A percentile compares a stretch with the other conserved stretches of the same genome.
Evolutionary conservation across 1,140 invertebrate species (phyloP).

Genomic region (Conus ventricosus): DNA sequence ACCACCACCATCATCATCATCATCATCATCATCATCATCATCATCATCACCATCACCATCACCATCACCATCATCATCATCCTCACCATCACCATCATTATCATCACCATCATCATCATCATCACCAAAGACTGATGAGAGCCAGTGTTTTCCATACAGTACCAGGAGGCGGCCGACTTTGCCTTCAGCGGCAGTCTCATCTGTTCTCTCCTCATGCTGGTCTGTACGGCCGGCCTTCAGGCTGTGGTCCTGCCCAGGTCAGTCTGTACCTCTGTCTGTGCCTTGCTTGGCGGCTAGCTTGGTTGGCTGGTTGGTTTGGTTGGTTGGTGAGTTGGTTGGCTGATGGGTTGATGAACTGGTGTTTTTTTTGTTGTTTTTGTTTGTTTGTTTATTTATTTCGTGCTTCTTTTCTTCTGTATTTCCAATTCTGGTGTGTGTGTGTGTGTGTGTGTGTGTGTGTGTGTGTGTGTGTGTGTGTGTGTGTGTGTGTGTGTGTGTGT

Average conservation of each 20-base stretch:
- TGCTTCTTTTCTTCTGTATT: no score
- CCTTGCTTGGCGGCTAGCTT: no score
- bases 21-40: no score
- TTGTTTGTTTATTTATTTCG: no score
- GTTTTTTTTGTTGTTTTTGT: no score
- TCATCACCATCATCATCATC: constrained; percentile 32
- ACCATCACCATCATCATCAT: constrained; percentile 14
- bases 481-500: neutral
- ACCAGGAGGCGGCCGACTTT: constrained; percentile 83
- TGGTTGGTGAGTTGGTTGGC: no score
- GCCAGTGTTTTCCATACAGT: constrained; percentile 74
- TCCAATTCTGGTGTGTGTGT: no score
- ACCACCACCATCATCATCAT: no score
- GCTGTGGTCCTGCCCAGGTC: constrained; percentile 70
- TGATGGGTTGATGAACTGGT: neutral
- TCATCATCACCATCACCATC: neutral
- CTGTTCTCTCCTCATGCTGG: constrained; percentile 80
- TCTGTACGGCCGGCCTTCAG: constrained; percentile 68
- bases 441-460: neutral
- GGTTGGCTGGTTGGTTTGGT: no score
- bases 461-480: constrained; percentile 6
- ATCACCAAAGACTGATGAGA: neutral
- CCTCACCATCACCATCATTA: constrained; percentile 5
- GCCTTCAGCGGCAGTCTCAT: constrained; percentile 84
- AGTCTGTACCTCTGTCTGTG: constrained; percentile 1